A percentile compares a stretch with the other conserved stretches of the same genome.
Conservation (phyloP, 2,888 invertebrate genomes). For the Folsomia manolachei region DNA sequence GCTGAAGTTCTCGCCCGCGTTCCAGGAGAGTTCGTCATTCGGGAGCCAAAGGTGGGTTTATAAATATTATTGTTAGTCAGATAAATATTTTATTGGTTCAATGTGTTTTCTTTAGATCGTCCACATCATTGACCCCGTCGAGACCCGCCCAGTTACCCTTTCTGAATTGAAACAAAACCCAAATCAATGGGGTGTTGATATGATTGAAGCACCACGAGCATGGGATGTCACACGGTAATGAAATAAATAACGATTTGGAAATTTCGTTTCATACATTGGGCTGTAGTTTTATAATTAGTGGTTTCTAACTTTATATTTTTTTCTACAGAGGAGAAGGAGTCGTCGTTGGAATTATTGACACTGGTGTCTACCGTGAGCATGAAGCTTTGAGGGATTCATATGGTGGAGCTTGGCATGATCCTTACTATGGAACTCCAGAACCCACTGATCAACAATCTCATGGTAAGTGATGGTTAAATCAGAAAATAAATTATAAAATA, state of each 20-base stretch:
- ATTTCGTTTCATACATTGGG: not conserved
- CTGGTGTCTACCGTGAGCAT: not conserved
- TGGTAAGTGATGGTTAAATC: no score
- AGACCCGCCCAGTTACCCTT: not conserved
- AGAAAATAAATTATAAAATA: no score
- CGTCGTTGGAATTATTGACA: not conserved
- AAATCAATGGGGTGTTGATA: constrained; percentile 13
- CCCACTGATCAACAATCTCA: not conserved
- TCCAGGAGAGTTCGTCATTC: not conserved
- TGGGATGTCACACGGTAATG: not conserved
- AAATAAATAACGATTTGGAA: no score
- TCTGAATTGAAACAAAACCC: not conserved
- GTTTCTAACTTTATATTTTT: not conserved
- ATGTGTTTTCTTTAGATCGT: no score
- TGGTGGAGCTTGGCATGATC: not conserved
- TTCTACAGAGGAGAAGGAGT: not conserved
- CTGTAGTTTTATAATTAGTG: not conserved
- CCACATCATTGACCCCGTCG: not conserved
- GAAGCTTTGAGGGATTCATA: not conserved
- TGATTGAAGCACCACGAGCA: not conserved
- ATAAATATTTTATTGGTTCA: no score
- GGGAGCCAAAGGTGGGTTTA: no score
- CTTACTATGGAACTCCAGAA: not conserved
- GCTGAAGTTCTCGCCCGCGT: not conserved
- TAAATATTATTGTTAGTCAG: no score